Base-by-base conservation (phyloP, 1,140 invertebrate species). In the Drosophila mojavensis region DNA sequence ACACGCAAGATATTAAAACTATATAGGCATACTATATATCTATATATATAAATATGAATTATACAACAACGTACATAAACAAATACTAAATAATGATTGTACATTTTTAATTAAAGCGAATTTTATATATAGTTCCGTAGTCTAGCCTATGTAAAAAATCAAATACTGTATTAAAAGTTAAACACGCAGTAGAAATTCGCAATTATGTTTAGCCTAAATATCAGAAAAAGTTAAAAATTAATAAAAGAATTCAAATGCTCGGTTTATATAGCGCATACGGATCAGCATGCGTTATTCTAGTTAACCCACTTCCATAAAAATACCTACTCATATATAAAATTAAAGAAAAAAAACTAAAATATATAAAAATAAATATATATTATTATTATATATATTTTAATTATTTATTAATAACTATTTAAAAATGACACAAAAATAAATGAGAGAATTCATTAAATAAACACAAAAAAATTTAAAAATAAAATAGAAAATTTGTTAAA, bases 361-460 rank as follows among this genome's bases (percentile, higher is more conserved):
- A 72, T 74, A 73, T 67, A 62, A 48, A 54, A 20, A 70, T 28
- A 54, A 54, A 75, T 68, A 69, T 59, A 60, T 33, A 33, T 33
- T 50, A 17, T 26, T 60, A 76, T 48, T 48, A 78, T 65, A 75
- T 65, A 72, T 69, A 78, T 68, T 78, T 71, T 84, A 84, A 80
- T 78, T 88, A 88, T 88, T 89, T 88, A 88, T 88, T 88, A 81
- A 80, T 80, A 80, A 70, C 59, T 84, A 88, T 88, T 84, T 78
- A 89, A 80, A 75, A 65, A 58, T 53, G 39, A 71, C 64, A 64
- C 17, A 71, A 56, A n/a, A 55, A 39, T 20, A 50, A 71, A 62
- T 56, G 47, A 64, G 51, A 79, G 70, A 69, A 39, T 75, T 74
- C 75, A 79, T 72, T 67, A 73, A 79, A 66, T n/a, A 56, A 78